Conservation (phyloP, 2,797 vertebrate genomes). For the Falco naumanni region DNA sequence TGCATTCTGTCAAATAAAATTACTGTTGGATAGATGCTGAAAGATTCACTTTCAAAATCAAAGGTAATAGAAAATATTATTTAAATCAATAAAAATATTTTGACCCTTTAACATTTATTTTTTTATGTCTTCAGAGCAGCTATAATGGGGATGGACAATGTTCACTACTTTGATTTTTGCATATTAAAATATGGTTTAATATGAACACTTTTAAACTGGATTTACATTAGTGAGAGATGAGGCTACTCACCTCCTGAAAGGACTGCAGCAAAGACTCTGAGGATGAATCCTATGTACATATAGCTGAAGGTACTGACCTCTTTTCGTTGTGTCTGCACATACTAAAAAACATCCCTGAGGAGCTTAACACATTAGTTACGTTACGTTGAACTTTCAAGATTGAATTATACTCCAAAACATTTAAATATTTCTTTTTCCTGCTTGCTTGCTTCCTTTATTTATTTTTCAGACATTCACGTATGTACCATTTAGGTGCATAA, state of each 20-base stretch:
- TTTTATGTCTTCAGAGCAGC: not conserved
- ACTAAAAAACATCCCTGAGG: not conserved
- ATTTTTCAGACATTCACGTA: not conserved
- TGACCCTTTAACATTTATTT: not conserved
- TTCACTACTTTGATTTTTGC: not conserved
- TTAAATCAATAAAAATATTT: not conserved
- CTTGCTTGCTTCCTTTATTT: not conserved
- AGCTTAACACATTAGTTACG: not conserved
- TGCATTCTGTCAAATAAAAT: not conserved
- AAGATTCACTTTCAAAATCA: not conserved
- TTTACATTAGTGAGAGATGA: not conserved
- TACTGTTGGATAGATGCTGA: not conserved
- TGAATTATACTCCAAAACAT: not conserved
- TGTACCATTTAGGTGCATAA: not conserved
- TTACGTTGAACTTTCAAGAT: not conserved
- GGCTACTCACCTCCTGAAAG: not conserved
- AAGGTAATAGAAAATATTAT: not conserved
- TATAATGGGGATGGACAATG: not conserved
- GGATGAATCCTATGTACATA: not conserved
- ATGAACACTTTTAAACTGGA: not conserved
- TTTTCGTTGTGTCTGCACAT: not conserved
- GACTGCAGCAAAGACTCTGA: not conserved
- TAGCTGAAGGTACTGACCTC: not conserved
- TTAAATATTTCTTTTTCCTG: not conserved
- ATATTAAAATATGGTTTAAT: not conserved